These are phyloP conservation scores for Plestiodon gilberti DNA, from an alignment of 2,113 vertebrate genomes.

Conservation along the genomic window DNA sequence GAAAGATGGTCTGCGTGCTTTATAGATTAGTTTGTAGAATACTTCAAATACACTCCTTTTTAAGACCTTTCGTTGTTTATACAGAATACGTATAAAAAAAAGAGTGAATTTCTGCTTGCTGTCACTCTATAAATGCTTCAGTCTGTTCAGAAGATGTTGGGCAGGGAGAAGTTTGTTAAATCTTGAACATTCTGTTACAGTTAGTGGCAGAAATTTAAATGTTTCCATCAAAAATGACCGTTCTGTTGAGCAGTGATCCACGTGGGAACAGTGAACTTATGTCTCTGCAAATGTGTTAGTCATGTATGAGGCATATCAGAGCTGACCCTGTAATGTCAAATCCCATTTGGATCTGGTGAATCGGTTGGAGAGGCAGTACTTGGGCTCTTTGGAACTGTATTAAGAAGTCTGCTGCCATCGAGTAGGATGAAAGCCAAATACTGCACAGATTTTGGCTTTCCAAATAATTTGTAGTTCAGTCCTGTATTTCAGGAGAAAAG, in stretches of 20 bases:
- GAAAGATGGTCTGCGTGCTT: neutral
- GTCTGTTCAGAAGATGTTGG: constrained; percentile 56
- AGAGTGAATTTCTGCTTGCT: constrained; percentile 42
- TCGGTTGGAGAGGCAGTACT: constrained; percentile 64
- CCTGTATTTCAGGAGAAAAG: constrained; percentile 62
- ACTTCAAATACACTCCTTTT: neutral
- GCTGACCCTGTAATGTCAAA: constrained; percentile 78
- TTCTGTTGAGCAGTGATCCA: constrained; percentile 73
- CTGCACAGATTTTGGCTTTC: constrained; percentile 61
- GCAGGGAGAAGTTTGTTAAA: constrained; percentile 68
- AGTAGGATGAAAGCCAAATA: constrained; percentile 73
- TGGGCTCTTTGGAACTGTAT: constrained; percentile 69
- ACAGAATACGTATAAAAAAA: neutral
- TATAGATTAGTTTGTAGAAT: neutral
- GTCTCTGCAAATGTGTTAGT: constrained; percentile 77
- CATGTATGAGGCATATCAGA: constrained; percentile 72
- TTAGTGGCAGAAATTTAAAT: constrained; percentile 74
- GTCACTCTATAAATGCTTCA: constrained; percentile 49
- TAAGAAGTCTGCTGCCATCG: constrained; percentile 65
- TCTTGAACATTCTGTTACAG: constrained; percentile 59
- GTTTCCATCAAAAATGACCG: constrained; percentile 66
- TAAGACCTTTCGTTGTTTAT: constrained; percentile 34
- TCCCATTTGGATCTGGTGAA: constrained; percentile 72
- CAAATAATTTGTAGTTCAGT: constrained; percentile 72
- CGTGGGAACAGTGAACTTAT: constrained; percentile 71